phyloP scores from a whole-genome alignment of 2,113 vertebrate genomes.

The Xyliphius kryptos region DNA sequence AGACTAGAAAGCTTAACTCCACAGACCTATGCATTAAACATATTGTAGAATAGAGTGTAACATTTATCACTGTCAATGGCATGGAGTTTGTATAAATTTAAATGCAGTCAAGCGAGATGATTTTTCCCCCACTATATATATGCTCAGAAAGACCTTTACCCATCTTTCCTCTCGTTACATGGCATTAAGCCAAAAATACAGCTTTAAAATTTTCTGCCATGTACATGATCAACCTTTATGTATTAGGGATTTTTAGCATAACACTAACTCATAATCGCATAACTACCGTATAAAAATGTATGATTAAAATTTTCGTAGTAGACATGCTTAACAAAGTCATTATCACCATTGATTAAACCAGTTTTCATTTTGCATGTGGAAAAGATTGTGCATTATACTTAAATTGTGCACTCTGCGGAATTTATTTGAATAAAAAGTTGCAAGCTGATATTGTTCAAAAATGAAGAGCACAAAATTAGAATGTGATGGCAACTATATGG shows the following conservation, averaged over 20 bases:
- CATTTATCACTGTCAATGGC: constrained; percentile 99
- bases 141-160: constrained; percentile 72
- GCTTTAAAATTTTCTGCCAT: constrained; percentile 66
- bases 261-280: neutral
- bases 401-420: too few relatives aligned
- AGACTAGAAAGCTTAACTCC: constrained; percentile 75
- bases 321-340: too few relatives aligned
- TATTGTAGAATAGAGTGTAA: constrained; percentile 99
- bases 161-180: constrained; percentile 72
- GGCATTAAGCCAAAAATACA: constrained; percentile 68
- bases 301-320: too few relatives aligned
- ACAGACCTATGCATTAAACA: constrained; percentile 96
- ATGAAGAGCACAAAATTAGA: constrained; percentile 50
- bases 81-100: constrained; percentile 99
- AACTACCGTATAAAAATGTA: neutral
- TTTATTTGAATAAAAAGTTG: too few relatives aligned
- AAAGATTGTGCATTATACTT: too few relatives aligned
- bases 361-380: too few relatives aligned
- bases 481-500: constrained; percentile 58
- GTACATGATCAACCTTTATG: too few relatives aligned
- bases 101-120: constrained; percentile 98
- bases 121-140: constrained; percentile 59
- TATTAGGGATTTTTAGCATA: neutral
- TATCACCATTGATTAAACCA: too few relatives aligned
- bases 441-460: constrained; percentile 15